phyloP scores from a whole-genome alignment of 2,113 vertebrate species.

The Rhinogobius similis region DNA sequence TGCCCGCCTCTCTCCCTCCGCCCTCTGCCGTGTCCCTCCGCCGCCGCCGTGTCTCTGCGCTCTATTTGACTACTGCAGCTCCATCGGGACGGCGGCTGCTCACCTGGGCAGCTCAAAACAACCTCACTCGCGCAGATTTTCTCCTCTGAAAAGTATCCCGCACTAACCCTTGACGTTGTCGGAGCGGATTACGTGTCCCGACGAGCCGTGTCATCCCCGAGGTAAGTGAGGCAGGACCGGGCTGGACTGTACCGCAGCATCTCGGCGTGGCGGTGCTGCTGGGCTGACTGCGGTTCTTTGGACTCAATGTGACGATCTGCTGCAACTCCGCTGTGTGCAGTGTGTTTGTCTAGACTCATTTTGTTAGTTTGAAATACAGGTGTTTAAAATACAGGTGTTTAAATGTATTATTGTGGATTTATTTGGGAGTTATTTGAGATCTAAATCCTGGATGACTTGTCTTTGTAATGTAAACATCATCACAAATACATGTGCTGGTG shows the following conservation, averaged over 20 bases:
- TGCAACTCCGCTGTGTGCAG: constrained; percentile 15
- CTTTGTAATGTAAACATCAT: not conserved
- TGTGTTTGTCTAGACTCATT: not conserved
- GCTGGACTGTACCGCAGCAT: constrained; percentile 34
- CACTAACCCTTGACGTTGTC: constrained; percentile 28
- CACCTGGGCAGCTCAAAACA: constrained; percentile 17
- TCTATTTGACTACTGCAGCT: constrained; percentile 41
- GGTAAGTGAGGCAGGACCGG: constrained; percentile 57
- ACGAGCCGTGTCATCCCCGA: constrained; percentile 29
- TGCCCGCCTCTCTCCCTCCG: constrained; percentile 1
- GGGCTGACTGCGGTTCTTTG: not conserved
- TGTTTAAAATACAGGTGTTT: constrained; percentile 22
- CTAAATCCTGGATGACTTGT: constrained; percentile 23
- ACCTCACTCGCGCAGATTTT: constrained; percentile 20
- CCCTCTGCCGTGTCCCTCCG: constrained; percentile 12
- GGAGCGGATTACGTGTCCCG: constrained; percentile 46
- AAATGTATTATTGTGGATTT: constrained; percentile 23
- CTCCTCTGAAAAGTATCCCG: constrained; percentile 46
- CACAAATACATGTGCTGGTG: not conserved
- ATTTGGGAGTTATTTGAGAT: constrained; percentile 28
- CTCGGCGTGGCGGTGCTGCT: constrained; percentile 8
- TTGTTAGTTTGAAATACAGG: not conserved
- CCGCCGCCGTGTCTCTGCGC: constrained; percentile 19
- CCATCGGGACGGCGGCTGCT: constrained; percentile 14
- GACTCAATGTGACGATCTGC: constrained; percentile 11